A percentile compares a stretch with the other conserved stretches of the same genome.
Evolutionary conservation across 2,113 vertebrate species (phyloP).

Genomic region (Bubalus kerabau): DNA sequence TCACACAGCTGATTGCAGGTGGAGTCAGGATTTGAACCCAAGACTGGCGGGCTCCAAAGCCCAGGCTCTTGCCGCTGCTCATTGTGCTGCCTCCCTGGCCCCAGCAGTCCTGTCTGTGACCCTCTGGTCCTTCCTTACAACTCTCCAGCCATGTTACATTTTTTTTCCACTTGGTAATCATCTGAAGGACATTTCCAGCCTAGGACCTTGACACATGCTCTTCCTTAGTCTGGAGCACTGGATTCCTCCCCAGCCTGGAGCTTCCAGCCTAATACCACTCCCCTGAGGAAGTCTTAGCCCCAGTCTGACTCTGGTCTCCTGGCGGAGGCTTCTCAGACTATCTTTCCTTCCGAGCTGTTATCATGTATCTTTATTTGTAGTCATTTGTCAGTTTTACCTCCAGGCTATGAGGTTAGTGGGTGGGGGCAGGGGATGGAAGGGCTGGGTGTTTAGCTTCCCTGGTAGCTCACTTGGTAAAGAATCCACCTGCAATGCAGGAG

Average conservation of each 20-base stretch:
- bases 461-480: neutral
- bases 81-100: neutral
- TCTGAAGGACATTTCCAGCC: neutral
- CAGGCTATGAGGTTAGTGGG: neutral
- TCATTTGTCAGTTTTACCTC: neutral
- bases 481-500: neutral
- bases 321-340: neutral
- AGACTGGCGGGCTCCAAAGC: neutral
- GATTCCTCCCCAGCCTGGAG: neutral
- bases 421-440: neutral
- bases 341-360: neutral
- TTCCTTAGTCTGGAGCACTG: neutral
- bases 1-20: neutral
- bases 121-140: neutral
- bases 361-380: neutral
- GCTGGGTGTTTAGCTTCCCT: neutral
- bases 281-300: neutral
- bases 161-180: neutral
- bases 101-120: neutral
- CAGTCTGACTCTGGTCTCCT: neutral
- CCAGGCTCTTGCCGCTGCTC: neutral
- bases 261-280: neutral
- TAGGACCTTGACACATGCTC: neutral
- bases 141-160: neutral
- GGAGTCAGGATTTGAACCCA: neutral